phyloP scores from a whole-genome alignment of 1,140 invertebrate species.

The Druon quercuslanigerum region DNA sequence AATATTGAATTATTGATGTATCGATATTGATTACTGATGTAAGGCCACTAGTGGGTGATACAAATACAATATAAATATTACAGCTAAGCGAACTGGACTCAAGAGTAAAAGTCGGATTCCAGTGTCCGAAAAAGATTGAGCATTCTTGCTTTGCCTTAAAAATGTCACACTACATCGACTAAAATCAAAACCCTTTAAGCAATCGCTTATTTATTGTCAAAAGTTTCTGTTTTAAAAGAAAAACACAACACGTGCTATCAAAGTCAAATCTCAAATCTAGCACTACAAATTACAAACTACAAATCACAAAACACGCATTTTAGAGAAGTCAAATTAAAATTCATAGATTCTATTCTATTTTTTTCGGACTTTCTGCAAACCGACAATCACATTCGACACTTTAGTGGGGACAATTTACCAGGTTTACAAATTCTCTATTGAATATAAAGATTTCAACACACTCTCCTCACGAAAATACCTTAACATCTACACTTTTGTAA shows the following conservation, averaged over 20 bases:
- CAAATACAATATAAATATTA: constrained; percentile 73
- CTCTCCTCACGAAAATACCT: constrained; percentile 53
- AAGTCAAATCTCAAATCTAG: neutral
- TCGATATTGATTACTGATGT: constrained; percentile 67
- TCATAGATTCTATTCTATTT: neutral
- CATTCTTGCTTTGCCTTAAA: neutral
- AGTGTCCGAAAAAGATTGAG: constrained; percentile 50
- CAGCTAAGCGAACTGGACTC: constrained; percentile 59
- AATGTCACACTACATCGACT: neutral
- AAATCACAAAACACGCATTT: neutral
- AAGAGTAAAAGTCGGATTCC: constrained; percentile 57
- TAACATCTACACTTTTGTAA: constrained; percentile 48
- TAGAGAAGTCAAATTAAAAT: neutral
- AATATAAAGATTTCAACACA: constrained; percentile 46
- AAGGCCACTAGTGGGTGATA: constrained; percentile 75
- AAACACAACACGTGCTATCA: too few species aligned
- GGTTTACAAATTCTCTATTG: neutral
- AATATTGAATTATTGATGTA: constrained; percentile 57
- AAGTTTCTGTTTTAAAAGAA: neutral
- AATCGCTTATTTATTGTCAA: constrained; percentile 19
- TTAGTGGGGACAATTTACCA: constrained; percentile 31
- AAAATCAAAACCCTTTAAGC: neutral
- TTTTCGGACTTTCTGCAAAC: constrained; percentile 19
- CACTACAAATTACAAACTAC: neutral
- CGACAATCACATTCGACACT: constrained; percentile 21